These are phyloP conservation scores for Trachelipus rathkii DNA, from an alignment of 1,140 invertebrate genomes.

Conservation along the genomic window DNA sequence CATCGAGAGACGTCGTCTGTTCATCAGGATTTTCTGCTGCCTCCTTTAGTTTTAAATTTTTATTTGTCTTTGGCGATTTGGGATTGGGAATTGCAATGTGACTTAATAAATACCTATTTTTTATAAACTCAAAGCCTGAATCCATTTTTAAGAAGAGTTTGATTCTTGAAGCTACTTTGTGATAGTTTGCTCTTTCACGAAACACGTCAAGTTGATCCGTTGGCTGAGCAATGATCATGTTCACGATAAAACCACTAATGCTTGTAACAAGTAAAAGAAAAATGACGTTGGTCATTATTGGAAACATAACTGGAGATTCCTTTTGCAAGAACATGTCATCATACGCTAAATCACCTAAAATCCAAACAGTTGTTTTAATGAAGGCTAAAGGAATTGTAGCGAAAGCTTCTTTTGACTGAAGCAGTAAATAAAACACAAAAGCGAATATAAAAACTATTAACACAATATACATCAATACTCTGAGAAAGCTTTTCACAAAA, in stretches of 20 bases:
- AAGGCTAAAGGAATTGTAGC: slow-evolving; percentile 25
- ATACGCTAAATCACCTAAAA: slow-evolving; percentile 35
- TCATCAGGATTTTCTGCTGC: not conserved
- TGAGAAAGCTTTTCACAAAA: slow-evolving; percentile 30
- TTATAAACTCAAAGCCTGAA: not conserved
- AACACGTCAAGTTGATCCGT: slow-evolving; percentile 16
- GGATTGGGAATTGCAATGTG: not conserved
- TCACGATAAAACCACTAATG: slow-evolving; percentile 31
- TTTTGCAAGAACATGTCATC: slow-evolving; percentile 33
- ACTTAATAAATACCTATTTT: not conserved
- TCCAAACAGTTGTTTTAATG: slow-evolving; percentile 34
- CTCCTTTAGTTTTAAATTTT: not conserved
- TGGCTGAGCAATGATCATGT: slow-evolving; percentile 25
- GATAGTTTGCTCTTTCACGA: slow-evolving; percentile 17
- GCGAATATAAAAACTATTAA: slow-evolving; percentile 33
- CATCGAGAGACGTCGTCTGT: not conserved
- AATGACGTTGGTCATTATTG: slow-evolving; percentile 26
- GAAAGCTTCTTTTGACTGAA: slow-evolving; percentile 28
- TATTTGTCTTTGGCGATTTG: not conserved
- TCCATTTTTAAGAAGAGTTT: not conserved
- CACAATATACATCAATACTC: slow-evolving; percentile 29
- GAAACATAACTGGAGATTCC: slow-evolving; percentile 13
- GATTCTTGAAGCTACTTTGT: not conserved
- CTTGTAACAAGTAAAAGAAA: slow-evolving; percentile 34
- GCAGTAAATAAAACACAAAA: slow-evolving; percentile 31